Percentiles rank a stretch among this genome's conserved stretches.
phyloP scores from a whole-genome alignment of 2,888 invertebrate genomes.

The Chrysolina americana region DNA sequence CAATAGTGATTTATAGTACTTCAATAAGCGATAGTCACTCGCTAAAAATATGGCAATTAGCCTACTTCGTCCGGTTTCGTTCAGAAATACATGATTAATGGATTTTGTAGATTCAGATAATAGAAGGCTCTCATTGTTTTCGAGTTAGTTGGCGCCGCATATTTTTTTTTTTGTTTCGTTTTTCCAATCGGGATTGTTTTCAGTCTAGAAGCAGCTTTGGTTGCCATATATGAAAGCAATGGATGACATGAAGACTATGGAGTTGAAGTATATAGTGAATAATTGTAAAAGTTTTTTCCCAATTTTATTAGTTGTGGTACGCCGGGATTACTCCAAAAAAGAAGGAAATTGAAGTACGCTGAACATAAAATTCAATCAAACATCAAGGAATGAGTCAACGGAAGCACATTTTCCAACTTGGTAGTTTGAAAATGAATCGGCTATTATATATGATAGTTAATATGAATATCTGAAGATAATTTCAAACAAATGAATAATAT shows the following conservation, averaged over 20 bases:
- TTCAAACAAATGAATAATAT: no score
- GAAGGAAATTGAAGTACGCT: no score
- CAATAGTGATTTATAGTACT: constrained; percentile 3
- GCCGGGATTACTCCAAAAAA: no score
- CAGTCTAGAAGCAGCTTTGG: not conserved
- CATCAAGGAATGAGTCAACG: no score
- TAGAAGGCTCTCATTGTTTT: constrained; percentile 43
- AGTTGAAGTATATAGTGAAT: not conserved
- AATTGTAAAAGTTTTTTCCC: no score
- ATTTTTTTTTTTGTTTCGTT: constrained; percentile 27
- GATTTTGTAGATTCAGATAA: constrained; percentile 40
- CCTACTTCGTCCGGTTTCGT: constrained; percentile 43
- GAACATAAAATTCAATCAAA: no score
- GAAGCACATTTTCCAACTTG: no score
- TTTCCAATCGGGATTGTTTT: constrained; percentile 20
- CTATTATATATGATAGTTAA: no score
- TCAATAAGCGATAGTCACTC: constrained; percentile 27
- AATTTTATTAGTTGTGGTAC: no score
- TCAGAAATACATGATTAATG: constrained; percentile 45
- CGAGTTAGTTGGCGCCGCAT: constrained; percentile 16
- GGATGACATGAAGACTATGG: not conserved
- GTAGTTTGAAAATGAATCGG: no score
- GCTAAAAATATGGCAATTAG: constrained; percentile 46
- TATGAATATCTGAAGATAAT: no score
- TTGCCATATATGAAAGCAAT: not conserved